These are phyloP conservation scores for Cuculus canorus DNA, from an alignment of 2,797 vertebrate species.

Conservation along the genomic window DNA sequence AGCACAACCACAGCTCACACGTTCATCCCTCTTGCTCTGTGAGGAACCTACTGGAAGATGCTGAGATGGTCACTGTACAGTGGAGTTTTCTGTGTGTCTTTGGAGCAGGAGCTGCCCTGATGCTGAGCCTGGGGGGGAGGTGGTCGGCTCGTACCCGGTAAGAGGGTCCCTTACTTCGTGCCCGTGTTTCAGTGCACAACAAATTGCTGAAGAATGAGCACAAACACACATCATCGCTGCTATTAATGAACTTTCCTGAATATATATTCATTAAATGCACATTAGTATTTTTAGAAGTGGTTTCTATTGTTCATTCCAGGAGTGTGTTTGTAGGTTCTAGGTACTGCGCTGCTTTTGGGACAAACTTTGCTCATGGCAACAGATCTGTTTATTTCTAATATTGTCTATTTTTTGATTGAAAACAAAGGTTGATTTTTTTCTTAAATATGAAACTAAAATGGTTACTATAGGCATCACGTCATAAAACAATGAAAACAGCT, in stretches of 20 bases:
- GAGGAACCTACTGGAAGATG: background rate
- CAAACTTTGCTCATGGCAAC: background rate
- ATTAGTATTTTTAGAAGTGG: background rate
- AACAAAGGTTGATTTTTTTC: background rate
- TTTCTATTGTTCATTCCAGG: background rate
- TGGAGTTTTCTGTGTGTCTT: background rate
- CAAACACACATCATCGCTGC: background rate
- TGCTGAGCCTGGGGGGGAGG: background rate
- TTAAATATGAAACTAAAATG: background rate
- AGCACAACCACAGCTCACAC: background rate
- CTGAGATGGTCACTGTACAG: background rate
- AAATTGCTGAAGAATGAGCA: background rate
- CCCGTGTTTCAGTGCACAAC: background rate
- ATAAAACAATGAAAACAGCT: background rate
- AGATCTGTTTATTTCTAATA: background rate
- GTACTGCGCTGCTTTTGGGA: background rate
- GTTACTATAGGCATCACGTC: background rate
- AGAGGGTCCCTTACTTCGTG: background rate
- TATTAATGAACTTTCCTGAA: background rate
- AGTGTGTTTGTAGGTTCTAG: background rate
- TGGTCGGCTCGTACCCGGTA: background rate
- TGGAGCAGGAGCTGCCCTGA: background rate
- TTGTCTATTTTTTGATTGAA: background rate
- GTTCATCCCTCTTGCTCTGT: accelerated
- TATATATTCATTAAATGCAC: background rate